Percentiles rank a stretch among this genome's conserved stretches.
Conservation (phyloP, 2,113 vertebrate genomes). For the Ailuropoda melanoleuca region DNA sequence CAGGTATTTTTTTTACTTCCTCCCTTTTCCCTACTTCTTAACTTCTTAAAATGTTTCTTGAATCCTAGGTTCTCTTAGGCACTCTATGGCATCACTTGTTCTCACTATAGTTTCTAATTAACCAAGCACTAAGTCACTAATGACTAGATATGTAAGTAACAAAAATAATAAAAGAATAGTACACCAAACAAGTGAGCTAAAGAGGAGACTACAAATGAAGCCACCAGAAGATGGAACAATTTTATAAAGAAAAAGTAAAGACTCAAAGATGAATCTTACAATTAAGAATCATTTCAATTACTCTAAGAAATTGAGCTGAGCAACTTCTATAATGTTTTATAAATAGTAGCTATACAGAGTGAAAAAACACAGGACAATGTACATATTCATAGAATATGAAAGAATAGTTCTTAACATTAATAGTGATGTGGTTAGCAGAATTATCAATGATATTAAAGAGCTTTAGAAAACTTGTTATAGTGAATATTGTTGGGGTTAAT, state of each 20-base stretch:
- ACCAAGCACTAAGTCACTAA: background rate
- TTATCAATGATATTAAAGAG: background rate
- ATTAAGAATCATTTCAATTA: constrained; percentile 2
- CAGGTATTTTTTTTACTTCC: background rate
- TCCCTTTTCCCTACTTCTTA: background rate
- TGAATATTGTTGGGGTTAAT: background rate
- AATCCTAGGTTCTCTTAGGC: background rate
- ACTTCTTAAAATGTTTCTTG: background rate
- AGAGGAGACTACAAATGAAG: background rate
- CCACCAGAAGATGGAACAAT: background rate
- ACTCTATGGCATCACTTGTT: background rate
- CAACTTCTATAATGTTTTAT: background rate
- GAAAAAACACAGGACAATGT: background rate
- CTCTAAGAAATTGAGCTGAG: background rate
- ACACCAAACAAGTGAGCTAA: background rate
- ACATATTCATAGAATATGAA: background rate
- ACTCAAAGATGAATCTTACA: background rate
- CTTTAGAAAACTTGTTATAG: background rate
- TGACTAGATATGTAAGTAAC: background rate
- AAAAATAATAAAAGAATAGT: background rate
- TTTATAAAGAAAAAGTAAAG: background rate
- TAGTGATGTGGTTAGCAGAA: background rate
- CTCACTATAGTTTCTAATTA: background rate
- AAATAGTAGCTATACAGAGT: background rate
- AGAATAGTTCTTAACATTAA: background rate